Evolutionary conservation across 2,113 vertebrate genomes (phyloP).

Genomic region (Trochalopteron elliotii): DNA sequence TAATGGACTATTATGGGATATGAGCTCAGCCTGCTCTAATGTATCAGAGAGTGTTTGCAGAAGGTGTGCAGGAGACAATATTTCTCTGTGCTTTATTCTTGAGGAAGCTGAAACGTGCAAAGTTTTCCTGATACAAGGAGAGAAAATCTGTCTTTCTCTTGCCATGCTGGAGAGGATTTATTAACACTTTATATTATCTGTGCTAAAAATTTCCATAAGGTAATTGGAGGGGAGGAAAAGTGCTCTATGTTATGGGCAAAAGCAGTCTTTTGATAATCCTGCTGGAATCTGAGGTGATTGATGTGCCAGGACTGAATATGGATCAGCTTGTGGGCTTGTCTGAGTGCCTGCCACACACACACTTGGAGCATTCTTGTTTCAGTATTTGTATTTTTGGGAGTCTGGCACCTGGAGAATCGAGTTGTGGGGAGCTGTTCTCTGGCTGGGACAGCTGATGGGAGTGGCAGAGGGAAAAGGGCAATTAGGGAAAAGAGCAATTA

Average conservation of each 20-base stretch:
- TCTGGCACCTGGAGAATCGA: background rate
- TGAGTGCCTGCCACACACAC: background rate
- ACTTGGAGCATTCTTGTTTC: background rate
- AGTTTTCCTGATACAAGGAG: background rate
- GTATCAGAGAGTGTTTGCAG: background rate
- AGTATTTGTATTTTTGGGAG: background rate
- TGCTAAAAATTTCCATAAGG: conserved; percentile 10
- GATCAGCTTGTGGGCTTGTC: background rate
- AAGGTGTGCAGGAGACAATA: background rate
- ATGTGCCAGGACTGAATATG: background rate
- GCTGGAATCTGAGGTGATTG: background rate
- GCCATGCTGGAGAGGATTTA: background rate
- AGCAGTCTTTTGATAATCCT: background rate
- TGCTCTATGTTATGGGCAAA: background rate
- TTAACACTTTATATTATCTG: background rate
- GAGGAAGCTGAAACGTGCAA: background rate
- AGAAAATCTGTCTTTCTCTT: background rate
- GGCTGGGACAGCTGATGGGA: background rate
- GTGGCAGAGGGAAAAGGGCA: background rate
- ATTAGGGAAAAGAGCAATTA: background rate
- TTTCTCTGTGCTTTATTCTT: background rate
- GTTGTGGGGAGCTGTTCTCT: background rate
- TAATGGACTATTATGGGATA: background rate
- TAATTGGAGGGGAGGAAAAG: conserved; percentile 4
- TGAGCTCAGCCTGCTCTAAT: background rate